Evolutionary conservation across 2,797 vertebrate genomes (phyloP).

Genomic region (Trachurus trachurus): DNA sequence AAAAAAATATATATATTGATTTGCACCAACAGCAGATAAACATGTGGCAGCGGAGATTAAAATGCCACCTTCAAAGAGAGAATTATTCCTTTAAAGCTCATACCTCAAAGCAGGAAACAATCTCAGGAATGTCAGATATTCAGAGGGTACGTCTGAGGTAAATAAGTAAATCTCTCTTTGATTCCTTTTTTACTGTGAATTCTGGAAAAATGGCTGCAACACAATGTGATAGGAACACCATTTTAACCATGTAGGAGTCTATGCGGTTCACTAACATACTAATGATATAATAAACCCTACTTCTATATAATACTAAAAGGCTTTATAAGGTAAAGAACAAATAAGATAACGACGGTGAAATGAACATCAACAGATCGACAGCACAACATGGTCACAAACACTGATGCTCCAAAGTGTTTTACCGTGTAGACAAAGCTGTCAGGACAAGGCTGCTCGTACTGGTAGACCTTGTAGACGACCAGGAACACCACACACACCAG

Average conservation of each 20-base stretch:
- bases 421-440: constrained; percentile 96
- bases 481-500: constrained; percentile 96
- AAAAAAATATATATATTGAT: not conserved
- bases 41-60: not conserved
- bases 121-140: not conserved
- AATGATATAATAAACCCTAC: not conserved
- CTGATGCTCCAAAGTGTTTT: constrained; percentile 61
- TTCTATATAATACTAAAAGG: not conserved
- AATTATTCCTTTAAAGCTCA: not conserved
- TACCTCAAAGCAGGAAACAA: not conserved
- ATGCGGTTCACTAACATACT: not conserved
- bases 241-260: not conserved
- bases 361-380: not conserved
- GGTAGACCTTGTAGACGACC: constrained; percentile 98
- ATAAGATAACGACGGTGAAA: not conserved
- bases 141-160: not conserved
- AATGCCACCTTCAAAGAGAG: not conserved
- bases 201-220: not conserved
- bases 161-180: not conserved
- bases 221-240: not conserved
- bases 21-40: not conserved
- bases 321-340: not conserved
- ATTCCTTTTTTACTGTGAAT: not conserved
- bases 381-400: not conserved
- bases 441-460: constrained; percentile 95